Percentiles rank a stretch among this genome's conserved stretches.
phyloP scores from a whole-genome alignment of 2,797 vertebrate species.

The Graptemys geographica region DNA sequence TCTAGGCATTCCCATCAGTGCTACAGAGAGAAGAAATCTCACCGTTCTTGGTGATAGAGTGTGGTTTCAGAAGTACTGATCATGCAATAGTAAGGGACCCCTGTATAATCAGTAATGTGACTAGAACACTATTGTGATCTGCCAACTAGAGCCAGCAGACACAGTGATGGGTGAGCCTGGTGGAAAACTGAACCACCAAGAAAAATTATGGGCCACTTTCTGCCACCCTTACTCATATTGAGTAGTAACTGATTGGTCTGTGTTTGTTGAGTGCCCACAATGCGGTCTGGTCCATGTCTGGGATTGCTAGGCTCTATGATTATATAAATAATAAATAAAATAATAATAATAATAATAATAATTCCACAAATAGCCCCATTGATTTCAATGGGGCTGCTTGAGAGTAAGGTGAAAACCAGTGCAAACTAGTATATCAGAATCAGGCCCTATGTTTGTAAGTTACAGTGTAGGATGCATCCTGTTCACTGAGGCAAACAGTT shows the following conservation, averaged over 20 bases:
- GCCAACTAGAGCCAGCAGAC: not conserved
- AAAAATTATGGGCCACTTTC: not conserved
- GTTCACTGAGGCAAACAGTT: not conserved
- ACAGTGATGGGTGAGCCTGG: not conserved
- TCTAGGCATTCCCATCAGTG: not conserved
- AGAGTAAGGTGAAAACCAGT: not conserved
- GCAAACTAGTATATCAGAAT: not conserved
- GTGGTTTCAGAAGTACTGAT: not conserved
- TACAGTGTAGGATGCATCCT: not conserved
- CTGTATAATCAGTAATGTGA: not conserved
- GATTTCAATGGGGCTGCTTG: not conserved
- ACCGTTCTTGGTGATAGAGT: not conserved
- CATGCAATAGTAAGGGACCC: not conserved
- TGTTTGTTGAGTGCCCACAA: not conserved
- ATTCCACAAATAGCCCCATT: not conserved
- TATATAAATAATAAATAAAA: not conserved
- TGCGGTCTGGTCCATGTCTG: not conserved
- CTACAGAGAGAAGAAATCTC: not conserved
- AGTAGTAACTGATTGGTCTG: not conserved
- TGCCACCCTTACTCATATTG: not conserved
- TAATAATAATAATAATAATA: not conserved
- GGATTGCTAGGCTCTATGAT: not conserved
- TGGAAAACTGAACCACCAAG: not conserved
- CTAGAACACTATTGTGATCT: not conserved
- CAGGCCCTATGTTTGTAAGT: not conserved